Evolutionary conservation across 2,888 invertebrate species (phyloP).

Genomic region (Chrysolina haemoptera): DNA sequence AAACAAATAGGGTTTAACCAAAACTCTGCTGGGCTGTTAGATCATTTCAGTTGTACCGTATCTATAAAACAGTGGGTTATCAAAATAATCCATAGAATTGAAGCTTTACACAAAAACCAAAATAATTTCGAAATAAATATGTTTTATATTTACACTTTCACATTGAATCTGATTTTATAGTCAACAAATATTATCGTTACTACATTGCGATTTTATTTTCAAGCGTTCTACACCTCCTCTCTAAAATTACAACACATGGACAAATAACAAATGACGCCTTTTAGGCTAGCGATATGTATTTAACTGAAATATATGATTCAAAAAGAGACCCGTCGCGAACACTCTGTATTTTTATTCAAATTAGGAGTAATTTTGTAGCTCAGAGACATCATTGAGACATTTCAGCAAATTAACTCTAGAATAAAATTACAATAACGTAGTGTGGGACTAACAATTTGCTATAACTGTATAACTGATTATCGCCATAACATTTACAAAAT

Average conservation of each 20-base stretch:
- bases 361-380: neutral
- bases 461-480: constrained; percentile 41
- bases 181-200: constrained; percentile 46
- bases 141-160: constrained; percentile 63
- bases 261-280: constrained; percentile 54
- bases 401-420: neutral
- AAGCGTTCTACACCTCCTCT: constrained; percentile 49
- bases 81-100: neutral
- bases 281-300: constrained; percentile 61
- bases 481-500: constrained; percentile 49
- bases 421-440: constrained; percentile 24
- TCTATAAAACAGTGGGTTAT: neutral
- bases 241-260: constrained; percentile 51
- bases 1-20: no score
- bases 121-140: constrained; percentile 44
- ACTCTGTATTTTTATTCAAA: constrained; percentile 1
- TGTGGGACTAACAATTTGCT: constrained; percentile 45
- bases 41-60: no score
- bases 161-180: constrained; percentile 54
- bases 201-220: constrained; percentile 52
- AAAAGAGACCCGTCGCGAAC: constrained; percentile 27
- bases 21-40: no score
- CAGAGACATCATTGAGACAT: neutral
- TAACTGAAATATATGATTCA: constrained; percentile 24
- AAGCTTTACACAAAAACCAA: neutral